phyloP scores from a whole-genome alignment of 2,113 vertebrate species.

The Isurus oxyrinchus region DNA sequence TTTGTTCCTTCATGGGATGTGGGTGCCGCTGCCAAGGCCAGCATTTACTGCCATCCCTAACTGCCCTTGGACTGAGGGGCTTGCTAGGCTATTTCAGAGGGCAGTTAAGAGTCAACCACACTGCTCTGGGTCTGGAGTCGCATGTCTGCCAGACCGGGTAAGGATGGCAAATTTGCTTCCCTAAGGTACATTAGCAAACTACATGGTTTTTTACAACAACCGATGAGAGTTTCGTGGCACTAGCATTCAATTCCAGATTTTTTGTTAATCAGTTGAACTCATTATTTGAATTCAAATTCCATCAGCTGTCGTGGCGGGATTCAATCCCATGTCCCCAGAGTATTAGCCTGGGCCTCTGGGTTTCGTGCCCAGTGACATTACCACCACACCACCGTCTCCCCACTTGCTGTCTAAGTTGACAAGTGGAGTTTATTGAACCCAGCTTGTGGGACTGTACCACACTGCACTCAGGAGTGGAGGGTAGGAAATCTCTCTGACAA shows the following conservation, averaged over 20 bases:
- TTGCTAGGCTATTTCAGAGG: not conserved
- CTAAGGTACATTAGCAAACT: not conserved
- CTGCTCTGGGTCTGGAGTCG: not conserved
- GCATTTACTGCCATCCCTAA: not conserved
- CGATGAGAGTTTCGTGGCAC: not conserved
- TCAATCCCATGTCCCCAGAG: not conserved
- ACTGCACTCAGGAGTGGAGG: not conserved
- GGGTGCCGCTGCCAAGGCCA: not conserved
- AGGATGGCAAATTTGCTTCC: not conserved
- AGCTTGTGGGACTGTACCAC: not conserved
- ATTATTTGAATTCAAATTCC: not conserved
- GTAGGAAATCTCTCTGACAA: not conserved
- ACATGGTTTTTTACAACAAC: too few species aligned
- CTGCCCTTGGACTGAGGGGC: not conserved
- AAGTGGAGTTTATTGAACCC: not conserved
- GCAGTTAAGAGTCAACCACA: not conserved
- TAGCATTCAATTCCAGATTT: not conserved
- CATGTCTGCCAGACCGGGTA: not conserved
- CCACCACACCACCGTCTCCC: not conserved
- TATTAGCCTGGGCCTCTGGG: not conserved
- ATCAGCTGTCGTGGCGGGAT: not conserved
- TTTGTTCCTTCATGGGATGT: not conserved
- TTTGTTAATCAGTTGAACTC: not conserved
- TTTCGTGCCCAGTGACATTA: not conserved
- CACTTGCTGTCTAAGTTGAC: not conserved